These are phyloP conservation scores for Oriolus oriolus DNA, from an alignment of 2,113 vertebrate species.

Conservation along the genomic window DNA sequence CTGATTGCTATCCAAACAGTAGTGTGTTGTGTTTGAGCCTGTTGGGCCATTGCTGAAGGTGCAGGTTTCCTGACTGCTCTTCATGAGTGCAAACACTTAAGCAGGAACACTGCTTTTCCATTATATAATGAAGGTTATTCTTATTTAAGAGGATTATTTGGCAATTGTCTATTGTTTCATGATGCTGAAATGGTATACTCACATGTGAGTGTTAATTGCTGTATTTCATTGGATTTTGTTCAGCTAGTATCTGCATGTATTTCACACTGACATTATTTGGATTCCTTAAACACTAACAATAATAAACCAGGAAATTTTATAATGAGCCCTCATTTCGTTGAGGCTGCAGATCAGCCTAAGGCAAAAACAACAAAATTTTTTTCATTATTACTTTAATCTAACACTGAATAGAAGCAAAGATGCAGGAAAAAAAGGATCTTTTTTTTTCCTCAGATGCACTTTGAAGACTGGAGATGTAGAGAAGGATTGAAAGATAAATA, in stretches of 20 bases:
- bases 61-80: not conserved
- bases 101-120: not conserved
- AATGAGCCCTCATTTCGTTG: slow-evolving; percentile 4
- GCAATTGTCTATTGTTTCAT: not conserved
- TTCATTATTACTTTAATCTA: slow-evolving; percentile 12
- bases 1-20: not conserved
- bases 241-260: not conserved
- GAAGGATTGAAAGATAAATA: not conserved
- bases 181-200: not conserved
- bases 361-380: slow-evolving; percentile 8
- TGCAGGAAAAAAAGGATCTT: not conserved
- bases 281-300: not conserved
- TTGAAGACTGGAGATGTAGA: not conserved
- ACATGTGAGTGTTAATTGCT: not conserved
- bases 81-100: not conserved
- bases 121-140: not conserved
- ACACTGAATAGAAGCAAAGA: not conserved
- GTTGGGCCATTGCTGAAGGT: not conserved
- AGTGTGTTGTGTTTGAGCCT: not conserved
- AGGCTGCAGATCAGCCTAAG: not conserved
- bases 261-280: not conserved
- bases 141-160: not conserved
- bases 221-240: not conserved
- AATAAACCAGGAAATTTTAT: slow-evolving; percentile 20
- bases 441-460: not conserved